Percentiles rank a stretch among this genome's conserved stretches.
Evolutionary conservation across 2,113 vertebrate genomes (phyloP).

Genomic region (Pseudolaguvia tuberculata): DNA sequence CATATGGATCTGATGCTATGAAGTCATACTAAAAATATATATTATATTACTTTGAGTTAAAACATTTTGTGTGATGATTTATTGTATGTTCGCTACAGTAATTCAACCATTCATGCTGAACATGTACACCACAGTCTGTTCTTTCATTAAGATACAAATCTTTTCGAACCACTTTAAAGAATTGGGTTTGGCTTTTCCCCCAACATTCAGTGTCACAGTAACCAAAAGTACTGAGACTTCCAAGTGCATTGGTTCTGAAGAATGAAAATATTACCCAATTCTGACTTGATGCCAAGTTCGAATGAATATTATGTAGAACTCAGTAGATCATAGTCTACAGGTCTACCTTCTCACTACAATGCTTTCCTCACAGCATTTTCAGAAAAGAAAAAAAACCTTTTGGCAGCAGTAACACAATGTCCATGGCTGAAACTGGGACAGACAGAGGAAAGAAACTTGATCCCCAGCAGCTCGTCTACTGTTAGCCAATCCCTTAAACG

Average conservation of each 20-base stretch:
- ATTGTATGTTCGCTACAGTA: too few relatives aligned
- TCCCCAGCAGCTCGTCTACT: not conserved
- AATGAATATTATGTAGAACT: not conserved
- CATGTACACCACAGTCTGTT: not conserved
- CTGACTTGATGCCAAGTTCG: not conserved
- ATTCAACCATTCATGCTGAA: too few relatives aligned
- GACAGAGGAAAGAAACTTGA: constrained; percentile 7
- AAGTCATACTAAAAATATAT: too few relatives aligned
- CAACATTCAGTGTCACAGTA: not conserved
- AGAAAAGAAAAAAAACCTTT: not conserved
- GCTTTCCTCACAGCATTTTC: not conserved
- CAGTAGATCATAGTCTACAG: not conserved
- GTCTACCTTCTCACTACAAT: not conserved
- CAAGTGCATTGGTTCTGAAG: not conserved
- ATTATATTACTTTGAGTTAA: too few relatives aligned
- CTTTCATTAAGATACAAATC: not conserved
- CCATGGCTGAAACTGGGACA: not conserved
- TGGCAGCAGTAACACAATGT: not conserved
- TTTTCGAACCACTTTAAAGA: not conserved
- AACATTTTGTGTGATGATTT: too few relatives aligned
- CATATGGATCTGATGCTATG: too few relatives aligned
- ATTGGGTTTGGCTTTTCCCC: not conserved
- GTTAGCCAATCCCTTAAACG: constrained; percentile 4
- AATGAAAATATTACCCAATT: not conserved
- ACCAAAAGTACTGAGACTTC: not conserved